Conservation (phyloP, 2,113 vertebrate genomes). For the Micronycteris hirsuta region DNA sequence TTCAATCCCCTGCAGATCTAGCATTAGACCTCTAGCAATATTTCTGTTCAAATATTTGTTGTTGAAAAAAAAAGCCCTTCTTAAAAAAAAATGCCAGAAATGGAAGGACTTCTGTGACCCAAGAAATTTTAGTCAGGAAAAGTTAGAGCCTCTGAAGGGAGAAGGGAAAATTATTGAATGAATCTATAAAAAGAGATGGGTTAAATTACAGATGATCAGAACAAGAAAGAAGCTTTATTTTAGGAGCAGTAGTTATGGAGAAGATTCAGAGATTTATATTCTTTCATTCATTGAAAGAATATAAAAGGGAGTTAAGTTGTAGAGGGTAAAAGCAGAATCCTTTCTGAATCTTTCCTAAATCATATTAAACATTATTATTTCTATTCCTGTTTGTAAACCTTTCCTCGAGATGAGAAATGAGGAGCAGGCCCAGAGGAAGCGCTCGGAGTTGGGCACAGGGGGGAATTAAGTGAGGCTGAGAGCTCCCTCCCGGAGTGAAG, state of each 20-base stretch:
- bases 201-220: neutral
- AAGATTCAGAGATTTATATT: conserved; percentile 34
- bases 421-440: neutral
- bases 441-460: neutral
- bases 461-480: neutral
- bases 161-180: neutral
- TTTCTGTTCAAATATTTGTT: neutral
- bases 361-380: conserved; percentile 9
- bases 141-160: neutral
- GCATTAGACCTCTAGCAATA: neutral
- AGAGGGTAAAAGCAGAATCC: neutral
- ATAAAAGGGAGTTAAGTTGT: neutral
- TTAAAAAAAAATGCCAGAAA: neutral
- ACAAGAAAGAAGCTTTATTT: neutral
- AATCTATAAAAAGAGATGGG: neutral
- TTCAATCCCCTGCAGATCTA: neutral
- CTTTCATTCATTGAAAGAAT: conserved; percentile 17
- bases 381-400: conserved; percentile 19
- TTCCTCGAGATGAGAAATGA: conserved; percentile 2
- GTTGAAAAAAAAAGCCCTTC: neutral
- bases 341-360: neutral
- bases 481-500: neutral
- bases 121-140: neutral
- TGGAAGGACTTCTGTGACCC: neutral
- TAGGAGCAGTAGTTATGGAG: neutral